These are phyloP conservation scores for Rhinella marina DNA, from an alignment of 2,797 vertebrate species.

Conservation along the genomic window DNA sequence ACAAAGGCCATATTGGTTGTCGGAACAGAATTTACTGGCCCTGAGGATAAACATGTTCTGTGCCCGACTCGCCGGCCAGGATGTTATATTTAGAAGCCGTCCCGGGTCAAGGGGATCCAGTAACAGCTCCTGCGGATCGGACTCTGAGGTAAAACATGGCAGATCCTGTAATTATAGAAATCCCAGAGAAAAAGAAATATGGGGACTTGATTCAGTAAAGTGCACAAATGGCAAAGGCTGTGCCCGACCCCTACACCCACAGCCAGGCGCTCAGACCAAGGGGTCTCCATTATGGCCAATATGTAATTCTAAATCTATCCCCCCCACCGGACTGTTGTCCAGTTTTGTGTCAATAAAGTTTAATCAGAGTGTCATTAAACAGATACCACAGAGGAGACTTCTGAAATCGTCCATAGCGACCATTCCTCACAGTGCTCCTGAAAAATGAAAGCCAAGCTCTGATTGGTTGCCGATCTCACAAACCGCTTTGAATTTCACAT, in stretches of 20 bases:
- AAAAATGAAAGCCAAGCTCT: too few species aligned
- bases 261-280: not conserved
- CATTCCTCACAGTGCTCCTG: too few species aligned
- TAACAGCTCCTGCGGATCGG: slow-evolving; percentile 30
- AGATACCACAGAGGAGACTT: too few species aligned
- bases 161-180: not conserved
- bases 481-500: too few species aligned
- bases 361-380: not conserved
- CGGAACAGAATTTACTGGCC: too few species aligned
- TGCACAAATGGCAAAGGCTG: slow-evolving; percentile 6
- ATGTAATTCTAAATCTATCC: too few species aligned
- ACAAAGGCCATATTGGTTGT: too few species aligned
- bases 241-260: slow-evolving; percentile 6
- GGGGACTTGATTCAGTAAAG: not conserved
- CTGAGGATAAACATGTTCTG: slow-evolving; percentile 32
- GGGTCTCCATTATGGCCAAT: too few species aligned
- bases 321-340: not conserved
- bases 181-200: not conserved
- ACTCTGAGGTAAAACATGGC: not conserved
- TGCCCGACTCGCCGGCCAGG: not conserved
- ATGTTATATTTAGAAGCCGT: slow-evolving; percentile 52
- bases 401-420: too few species aligned
- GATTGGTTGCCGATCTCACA: too few species aligned
- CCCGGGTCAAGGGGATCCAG: slow-evolving; percentile 13
- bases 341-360: not conserved